phyloP scores from a whole-genome alignment of 92 coral and sea anemone species.

The Phenganax marumi region DNA sequence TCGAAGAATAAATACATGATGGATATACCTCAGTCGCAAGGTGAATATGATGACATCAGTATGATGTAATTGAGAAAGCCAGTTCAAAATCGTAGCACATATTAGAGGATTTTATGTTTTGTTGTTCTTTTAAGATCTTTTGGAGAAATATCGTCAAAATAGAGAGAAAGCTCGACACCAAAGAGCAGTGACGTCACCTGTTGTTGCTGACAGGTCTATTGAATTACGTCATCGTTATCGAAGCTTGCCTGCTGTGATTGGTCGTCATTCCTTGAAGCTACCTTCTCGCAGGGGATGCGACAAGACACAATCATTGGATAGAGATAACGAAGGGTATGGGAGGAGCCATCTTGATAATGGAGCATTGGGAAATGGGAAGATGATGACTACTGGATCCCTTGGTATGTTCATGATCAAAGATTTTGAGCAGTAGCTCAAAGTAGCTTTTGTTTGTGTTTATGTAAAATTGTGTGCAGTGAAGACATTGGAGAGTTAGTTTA shows the following conservation, averaged over 20 bases:
- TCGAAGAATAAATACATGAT: conserved; percentile 51
- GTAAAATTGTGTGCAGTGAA: not conserved
- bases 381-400: conserved; percentile 16
- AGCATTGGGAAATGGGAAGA: conserved; percentile 5
- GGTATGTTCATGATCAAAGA: conserved; percentile 1
- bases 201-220: conserved; percentile 37
- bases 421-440: no score
- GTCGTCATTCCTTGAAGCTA: not conserved
- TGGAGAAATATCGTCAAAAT: conserved; percentile 80
- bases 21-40: conserved; percentile 44
- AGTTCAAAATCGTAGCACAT: no score
- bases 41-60: not conserved
- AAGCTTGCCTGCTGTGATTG: conserved; percentile 25
- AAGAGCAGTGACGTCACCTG: conserved; percentile 47
- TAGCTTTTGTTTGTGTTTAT: no score
- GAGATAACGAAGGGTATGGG: conserved; percentile 17
- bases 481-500: not conserved
- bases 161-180: conserved; percentile 64
- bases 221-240: conserved; percentile 21
- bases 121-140: not conserved
- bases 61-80: not conserved
- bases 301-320: conserved; percentile 23
- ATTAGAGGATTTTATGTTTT: no score
- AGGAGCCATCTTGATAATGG: conserved; percentile 12
- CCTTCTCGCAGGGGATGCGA: conserved; percentile 3